Conservation (phyloP, 2,888 invertebrate genomes). For the Nemotelus nigrinus region DNA sequence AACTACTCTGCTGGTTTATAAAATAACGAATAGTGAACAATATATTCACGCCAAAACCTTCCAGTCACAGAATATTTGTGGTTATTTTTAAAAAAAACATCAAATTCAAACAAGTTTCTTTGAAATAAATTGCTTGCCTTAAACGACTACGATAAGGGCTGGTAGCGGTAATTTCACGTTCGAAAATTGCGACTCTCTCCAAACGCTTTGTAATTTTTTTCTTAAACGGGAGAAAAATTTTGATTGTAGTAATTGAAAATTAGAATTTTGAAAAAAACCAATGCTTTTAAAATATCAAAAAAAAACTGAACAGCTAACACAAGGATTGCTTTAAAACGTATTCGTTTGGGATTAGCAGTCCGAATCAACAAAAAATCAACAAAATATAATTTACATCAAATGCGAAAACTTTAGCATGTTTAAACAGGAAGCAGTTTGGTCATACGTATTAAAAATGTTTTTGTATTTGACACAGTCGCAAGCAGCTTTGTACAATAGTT, state of each 20-base stretch:
- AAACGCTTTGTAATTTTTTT: constrained; percentile 52
- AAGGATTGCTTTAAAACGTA: not conserved
- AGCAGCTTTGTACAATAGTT: constrained; percentile 6
- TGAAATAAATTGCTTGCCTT: constrained; percentile 51
- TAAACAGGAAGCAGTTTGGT: constrained; percentile 31
- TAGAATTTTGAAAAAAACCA: too few relatives aligned
- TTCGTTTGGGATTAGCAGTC: constrained; percentile 47
- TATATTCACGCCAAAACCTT: too few relatives aligned
- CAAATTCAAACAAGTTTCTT: not conserved
- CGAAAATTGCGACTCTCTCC: constrained; percentile 53
- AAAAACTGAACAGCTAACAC: too few relatives aligned
- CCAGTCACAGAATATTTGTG: constrained; percentile 10
- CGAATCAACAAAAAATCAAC: constrained; percentile 42
- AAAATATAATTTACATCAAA: constrained; percentile 26
- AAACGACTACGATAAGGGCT: constrained; percentile 52
- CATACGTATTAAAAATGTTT: too few relatives aligned
- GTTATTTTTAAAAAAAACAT: constrained; percentile 30
- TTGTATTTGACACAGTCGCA: constrained; percentile 17
- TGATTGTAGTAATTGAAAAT: too few relatives aligned
- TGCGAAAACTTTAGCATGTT: constrained; percentile 26
- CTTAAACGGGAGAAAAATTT: constrained; percentile 44
- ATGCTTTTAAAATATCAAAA: too few relatives aligned
- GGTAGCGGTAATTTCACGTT: constrained; percentile 49
- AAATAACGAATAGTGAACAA: too few relatives aligned
- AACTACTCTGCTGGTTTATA: too few relatives aligned